Conservation (phyloP, 2,113 vertebrate species). For the Malurus alboscapulatus region DNA sequence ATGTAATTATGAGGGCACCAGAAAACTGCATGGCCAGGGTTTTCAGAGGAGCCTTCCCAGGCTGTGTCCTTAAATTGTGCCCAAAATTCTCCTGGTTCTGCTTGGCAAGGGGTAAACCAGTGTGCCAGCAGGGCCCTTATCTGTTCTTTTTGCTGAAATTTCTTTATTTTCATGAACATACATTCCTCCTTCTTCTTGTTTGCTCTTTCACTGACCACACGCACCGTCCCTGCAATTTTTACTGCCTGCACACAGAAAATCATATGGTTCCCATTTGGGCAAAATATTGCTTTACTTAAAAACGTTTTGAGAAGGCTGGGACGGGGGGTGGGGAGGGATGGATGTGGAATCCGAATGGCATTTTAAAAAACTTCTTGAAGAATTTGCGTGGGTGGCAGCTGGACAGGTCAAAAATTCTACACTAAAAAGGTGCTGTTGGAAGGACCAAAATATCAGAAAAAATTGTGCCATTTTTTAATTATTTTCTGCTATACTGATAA, state of each 20-base stretch:
- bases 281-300: slow-evolving; percentile 59
- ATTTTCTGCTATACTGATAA: neutral
- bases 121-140: neutral
- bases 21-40: neutral
- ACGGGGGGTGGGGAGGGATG: neutral
- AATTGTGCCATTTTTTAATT: neutral
- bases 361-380: neutral
- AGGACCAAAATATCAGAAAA: neutral
- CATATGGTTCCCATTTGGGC: slow-evolving; percentile 57
- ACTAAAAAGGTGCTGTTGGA: neutral
- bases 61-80: neutral
- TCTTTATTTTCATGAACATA: neutral
- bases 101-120: neutral
- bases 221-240: slow-evolving; percentile 24
- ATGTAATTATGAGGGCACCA: neutral
- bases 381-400: neutral
- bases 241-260: slow-evolving; percentile 38
- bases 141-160: neutral
- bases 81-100: neutral
- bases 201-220: neutral
- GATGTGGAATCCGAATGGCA: neutral
- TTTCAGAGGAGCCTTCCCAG: neutral
- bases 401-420: neutral
- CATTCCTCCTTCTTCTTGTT: neutral
- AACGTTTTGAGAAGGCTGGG: neutral